Base-by-base conservation (phyloP, 2,797 vertebrate genomes). In the Lacerta agilis region DNA sequence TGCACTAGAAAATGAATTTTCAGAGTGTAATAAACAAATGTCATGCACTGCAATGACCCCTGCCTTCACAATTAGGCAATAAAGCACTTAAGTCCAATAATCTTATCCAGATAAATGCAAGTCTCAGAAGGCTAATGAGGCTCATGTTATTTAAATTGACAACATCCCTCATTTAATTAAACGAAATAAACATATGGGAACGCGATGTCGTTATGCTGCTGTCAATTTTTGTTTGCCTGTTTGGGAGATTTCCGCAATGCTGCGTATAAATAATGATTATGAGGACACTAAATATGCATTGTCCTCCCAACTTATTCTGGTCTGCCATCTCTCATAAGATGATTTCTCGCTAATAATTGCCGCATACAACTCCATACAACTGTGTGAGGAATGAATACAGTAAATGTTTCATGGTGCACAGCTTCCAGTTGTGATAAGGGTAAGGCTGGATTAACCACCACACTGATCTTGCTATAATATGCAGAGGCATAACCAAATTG, bases 41-140 rank as follows among this genome's bases (percentile, higher is more conserved):
- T 45, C 92, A 90, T 18, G 66, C 61, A 90, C 86, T 85, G 72
- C 87, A 87, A 55, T 79, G 89, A 93, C 86, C 91, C 79, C 91
- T 76, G 67, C 93, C 86, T 88, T 94, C 73, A 85, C 88, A 95
- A 93, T 92, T 94, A 94, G 66, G 83, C 91, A 85, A 77, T 76
- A 92, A 94, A 94, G 82, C n/a, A 61, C 87, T 91, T 88, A 91
- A 90, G 8, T 2, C 1, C 86, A 90, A 89, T 86, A 91, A 89
- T 72, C 73, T 87, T 83, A 55, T 76, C 17, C 86, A 94, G 81
- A 89, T 88, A 93, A 93, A 90, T 83, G 69, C 55, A 87, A 55
- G 87, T 76, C 25, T 92, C 91, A 2, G 80, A 86, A 75, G 66
- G 67, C 89, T 95, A 94, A 95, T 92, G 88, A 94, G 73, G 43